Conservation (phyloP, 2,113 vertebrate species). For the Petaurus breviceps region DNA sequence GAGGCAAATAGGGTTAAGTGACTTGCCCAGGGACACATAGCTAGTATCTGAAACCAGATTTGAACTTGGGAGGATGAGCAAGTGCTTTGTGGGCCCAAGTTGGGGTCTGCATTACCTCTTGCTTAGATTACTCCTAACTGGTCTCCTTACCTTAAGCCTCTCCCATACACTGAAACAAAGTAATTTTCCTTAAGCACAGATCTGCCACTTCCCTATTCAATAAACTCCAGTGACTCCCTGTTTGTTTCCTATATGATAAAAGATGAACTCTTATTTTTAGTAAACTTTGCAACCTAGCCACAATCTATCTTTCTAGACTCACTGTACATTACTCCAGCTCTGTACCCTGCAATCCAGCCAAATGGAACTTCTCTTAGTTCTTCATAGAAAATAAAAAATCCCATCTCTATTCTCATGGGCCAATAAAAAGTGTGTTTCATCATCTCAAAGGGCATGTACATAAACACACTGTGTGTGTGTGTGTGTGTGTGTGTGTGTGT, state of each 20-base stretch:
- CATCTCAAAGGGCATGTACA: background rate
- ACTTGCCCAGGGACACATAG: too few relatives aligned
- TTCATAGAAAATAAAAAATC: background rate
- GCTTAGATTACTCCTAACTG: background rate
- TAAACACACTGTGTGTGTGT: background rate
- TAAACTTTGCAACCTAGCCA: background rate
- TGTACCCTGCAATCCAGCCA: background rate
- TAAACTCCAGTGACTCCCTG: background rate
- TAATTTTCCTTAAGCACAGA: background rate
- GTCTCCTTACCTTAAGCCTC: background rate
- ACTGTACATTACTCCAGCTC: background rate
- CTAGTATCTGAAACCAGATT: too few relatives aligned
- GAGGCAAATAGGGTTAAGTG: too few relatives aligned
- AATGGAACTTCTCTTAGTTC: background rate
- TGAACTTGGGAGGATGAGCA: too few relatives aligned
- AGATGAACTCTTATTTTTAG: background rate
- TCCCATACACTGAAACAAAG: background rate
- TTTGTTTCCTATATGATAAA: background rate
- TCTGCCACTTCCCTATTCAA: background rate
- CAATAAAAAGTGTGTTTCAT: background rate
- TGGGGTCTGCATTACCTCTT: background rate
- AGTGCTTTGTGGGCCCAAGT: background rate
- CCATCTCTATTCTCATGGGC: background rate
- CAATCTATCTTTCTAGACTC: background rate
- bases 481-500: background rate